Base-by-base conservation (phyloP, 2,888 invertebrate genomes). In the Noctuana brunneofusca region DNA sequence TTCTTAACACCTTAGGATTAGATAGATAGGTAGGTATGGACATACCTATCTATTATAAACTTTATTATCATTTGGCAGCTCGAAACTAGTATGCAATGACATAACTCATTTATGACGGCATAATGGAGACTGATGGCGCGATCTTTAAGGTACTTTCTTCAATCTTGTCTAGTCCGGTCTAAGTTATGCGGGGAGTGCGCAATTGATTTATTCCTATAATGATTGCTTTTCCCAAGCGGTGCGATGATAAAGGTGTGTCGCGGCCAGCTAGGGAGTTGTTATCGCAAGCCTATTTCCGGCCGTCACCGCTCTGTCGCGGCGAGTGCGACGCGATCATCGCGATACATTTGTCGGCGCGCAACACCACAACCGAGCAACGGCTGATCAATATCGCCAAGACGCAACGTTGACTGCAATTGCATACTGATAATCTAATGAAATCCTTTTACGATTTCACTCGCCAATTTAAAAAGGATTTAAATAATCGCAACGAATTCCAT, bases 311-410 rank as follows among this genome's bases (percentile, higher is more conserved):
- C 75, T 76, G 81, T 85, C 84, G 80, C 81, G 74, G 74, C 82
- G 79, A 80, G 75, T 71, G 77, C 78, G 80, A 81, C 81, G 82
- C 86, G 87, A 89, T 89, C 87, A 83, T 81, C 79, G 81, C 79
- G 91, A 91, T 90, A 90, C 87, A 90, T 90, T 89, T 89, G 90
- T 89, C 89, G 90, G 90, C 87, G 89, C 87, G 75, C 82, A 73
- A 76, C 78, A 75, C 80, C 78, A 72, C 78, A 75, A 73, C 79
- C 66, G 60, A 52, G 68, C 68, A 66, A 64, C 69, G 63, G 79
- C 78, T 74, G 87, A 89, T 89, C 81, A 63, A 73, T 87, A 88
- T 89, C 87, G 69, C 71, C 70, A 73, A 72, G 75, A 75, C 81
- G 79, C 83, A 80, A 76, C 78, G 71, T 74, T 76, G 75, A 78